A percentile compares a stretch with the other conserved stretches of the same genome.
Conservation (phyloP, 2,113 vertebrate genomes). For the Caloenas nicobarica region DNA sequence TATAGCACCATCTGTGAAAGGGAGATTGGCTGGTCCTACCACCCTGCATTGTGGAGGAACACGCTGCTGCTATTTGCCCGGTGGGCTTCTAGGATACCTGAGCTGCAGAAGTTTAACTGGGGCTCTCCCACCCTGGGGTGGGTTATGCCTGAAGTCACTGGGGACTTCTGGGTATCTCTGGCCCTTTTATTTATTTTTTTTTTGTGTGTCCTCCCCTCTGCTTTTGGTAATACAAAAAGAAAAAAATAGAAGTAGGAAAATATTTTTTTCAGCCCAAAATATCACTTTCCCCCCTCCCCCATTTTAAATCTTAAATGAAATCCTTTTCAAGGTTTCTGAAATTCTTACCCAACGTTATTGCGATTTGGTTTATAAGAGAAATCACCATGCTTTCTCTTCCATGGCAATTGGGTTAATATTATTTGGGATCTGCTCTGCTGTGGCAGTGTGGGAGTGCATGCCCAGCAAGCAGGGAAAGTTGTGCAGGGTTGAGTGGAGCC, state of each 20-base stretch:
- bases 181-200: neutral
- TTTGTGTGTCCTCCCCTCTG: neutral
- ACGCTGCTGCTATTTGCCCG: accelerated
- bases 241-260: neutral
- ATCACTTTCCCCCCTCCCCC: accelerated
- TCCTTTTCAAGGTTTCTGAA: neutral
- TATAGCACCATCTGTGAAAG: neutral
- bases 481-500: neutral
- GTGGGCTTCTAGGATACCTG: neutral
- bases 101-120: neutral
- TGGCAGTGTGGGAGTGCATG: neutral
- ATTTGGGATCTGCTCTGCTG: neutral
- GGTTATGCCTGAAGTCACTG: neutral
- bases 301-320: neutral
- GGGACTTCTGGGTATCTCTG: neutral
- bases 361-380: neutral
- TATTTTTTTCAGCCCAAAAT: neutral
- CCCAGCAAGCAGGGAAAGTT: neutral
- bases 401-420: neutral
- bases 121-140: neutral
- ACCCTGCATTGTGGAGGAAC: accelerated
- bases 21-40: neutral
- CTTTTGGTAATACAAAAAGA: neutral
- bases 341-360: accelerated
- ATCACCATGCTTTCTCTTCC: neutral